These are phyloP conservation scores for Gerris buenoi DNA, from an alignment of 1,140 invertebrate genomes.

Conservation along the genomic window DNA sequence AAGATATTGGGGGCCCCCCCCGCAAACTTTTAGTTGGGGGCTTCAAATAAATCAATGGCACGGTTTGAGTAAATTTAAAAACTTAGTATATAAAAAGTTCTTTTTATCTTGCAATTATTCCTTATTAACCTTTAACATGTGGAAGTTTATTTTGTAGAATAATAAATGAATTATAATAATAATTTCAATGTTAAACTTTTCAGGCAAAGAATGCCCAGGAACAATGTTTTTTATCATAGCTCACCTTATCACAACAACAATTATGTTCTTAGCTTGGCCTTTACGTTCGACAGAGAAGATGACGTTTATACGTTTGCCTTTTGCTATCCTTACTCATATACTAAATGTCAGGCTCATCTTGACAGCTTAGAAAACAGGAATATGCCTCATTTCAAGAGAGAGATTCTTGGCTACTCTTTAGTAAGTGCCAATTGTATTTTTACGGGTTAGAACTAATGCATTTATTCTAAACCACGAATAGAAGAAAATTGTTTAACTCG, in stretches of 20 bases:
- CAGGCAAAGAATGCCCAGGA: constrained; percentile 70
- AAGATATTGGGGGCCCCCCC: too few species aligned
- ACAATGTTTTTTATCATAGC: constrained; percentile 84
- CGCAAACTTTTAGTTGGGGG: too few species aligned
- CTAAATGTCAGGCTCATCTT: constrained; percentile 69
- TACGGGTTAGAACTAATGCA: too few species aligned
- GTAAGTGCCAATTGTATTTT: too few species aligned
- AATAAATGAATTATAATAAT: too few species aligned
- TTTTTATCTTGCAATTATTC: too few species aligned
- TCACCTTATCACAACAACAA: constrained; percentile 79
- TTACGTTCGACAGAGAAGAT: constrained; percentile 83
- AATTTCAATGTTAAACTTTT: constrained; percentile 15
- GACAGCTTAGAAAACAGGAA: constrained; percentile 51
- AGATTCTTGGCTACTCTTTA: constrained; percentile 51
- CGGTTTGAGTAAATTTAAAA: too few species aligned
- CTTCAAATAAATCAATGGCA: too few species aligned
- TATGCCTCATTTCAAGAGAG: constrained; percentile 43
- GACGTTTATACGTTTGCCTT: constrained; percentile 87
- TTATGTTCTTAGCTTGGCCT: constrained; percentile 85
- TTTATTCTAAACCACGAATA: too few species aligned
- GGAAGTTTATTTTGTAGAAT: too few species aligned
- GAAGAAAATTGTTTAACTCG: background rate
- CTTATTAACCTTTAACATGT: too few species aligned
- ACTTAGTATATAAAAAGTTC: too few species aligned
- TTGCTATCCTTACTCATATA: constrained; percentile 90